Base-by-base conservation (phyloP, 2,888 invertebrate genomes). In the Lordiphosa fenestrarum region DNA sequence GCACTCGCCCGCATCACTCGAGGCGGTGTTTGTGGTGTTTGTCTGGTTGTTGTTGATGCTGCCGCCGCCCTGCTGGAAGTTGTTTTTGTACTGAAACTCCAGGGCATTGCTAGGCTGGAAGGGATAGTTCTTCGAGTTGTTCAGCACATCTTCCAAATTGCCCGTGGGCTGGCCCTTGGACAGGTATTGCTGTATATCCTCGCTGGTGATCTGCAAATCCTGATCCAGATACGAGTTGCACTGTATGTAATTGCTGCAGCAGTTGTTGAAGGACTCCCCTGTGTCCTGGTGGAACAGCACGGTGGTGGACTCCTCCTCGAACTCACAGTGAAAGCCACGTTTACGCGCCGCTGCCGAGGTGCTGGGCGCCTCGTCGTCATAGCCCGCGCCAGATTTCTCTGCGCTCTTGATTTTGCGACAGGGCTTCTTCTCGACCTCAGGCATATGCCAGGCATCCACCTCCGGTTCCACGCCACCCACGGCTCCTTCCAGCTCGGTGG, bases 161-260 rank as follows among this genome's bases (percentile, higher is more conserved):
- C 74, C 61, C 48, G 50, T 75, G 13, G 76, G 84, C 52, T 87
- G 87, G 37, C 88, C 88, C 69, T 89, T 89, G 9, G 89, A 88
- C 46, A 89, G 69, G 60, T 89, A 89, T 52, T 87, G 88, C 19
- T 89, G 89, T 37, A 89, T 89, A 50, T 89, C 89, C 69, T 89
- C 89, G 71, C 89, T 89, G 59, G 89, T 89, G n/a, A 89, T 89
- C 72, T 89, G 89, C 50, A 89, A 69, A 59, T 89, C 89, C 65
- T 89, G 89, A 57, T 89, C 89, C 59, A 89, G 66, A 64, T 89
- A 89, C 39, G 87, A 87, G 65, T 89, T 90, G 77, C 89, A 89
- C 64, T 89, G 89, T 53, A 88, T 76, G 56, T 90, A 89, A 52
- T 89, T 89, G 69, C 86, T 89, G 75, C 90, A 90, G 60, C 90